phyloP scores from a whole-genome alignment of 2,888 invertebrate species.

The Pseudanteris insignis region DNA sequence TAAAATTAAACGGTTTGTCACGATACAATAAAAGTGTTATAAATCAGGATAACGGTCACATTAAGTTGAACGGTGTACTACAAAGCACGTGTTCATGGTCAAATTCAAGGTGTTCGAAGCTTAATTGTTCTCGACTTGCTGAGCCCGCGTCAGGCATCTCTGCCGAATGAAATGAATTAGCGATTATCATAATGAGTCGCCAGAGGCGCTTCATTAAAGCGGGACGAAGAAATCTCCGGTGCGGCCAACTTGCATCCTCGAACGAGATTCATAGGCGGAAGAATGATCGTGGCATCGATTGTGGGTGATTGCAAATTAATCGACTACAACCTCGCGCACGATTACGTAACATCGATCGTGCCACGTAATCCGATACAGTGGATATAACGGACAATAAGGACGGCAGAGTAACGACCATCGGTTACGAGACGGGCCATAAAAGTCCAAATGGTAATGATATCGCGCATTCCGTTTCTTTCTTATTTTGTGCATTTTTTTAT shows the following conservation, averaged over 20 bases:
- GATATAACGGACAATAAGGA: constrained; percentile 17
- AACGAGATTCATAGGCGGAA: constrained; percentile 42
- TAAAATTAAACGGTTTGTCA: too few species aligned
- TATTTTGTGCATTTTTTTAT: too few species aligned
- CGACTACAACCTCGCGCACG: constrained; percentile 17
- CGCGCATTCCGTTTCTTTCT: too few species aligned
- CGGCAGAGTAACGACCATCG: constrained; percentile 15
- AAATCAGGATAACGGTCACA: too few species aligned
- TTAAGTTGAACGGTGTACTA: too few species aligned
- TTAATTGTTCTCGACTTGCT: constrained; percentile 25
- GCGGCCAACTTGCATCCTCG: too few species aligned
- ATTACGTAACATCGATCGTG: constrained; percentile 29
- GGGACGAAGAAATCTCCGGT: constrained; percentile 16
- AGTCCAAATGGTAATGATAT: constrained; percentile 20
- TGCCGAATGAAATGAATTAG: constrained; percentile 30
- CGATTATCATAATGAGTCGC: constrained; percentile 38
- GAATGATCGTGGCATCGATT: constrained; percentile 36
- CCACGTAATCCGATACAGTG: constrained; percentile 31
- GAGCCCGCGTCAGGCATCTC: constrained; percentile 10
- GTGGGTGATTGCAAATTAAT: constrained; percentile 45
- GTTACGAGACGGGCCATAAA: constrained; percentile 10
- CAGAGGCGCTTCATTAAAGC: constrained; percentile 37
- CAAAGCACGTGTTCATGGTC: too few species aligned
- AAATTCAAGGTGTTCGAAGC: too few species aligned
- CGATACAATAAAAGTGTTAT: too few species aligned